These are phyloP conservation scores for Neocloeon triangulifer DNA, from an alignment of 1,140 invertebrate species.

Conservation along the genomic window DNA sequence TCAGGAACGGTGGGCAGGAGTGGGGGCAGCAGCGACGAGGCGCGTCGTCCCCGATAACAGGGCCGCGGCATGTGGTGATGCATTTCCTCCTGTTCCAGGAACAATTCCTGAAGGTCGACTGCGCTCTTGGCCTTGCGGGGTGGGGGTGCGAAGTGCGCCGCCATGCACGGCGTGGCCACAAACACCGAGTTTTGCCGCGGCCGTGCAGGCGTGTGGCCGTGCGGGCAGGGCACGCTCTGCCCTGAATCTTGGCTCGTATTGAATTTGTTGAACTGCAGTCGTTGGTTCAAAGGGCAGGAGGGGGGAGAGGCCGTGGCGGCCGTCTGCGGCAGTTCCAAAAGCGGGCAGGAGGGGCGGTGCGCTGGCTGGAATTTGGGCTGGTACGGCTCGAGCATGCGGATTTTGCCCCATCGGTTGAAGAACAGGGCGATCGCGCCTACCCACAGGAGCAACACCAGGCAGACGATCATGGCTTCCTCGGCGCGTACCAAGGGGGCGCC, in stretches of 20 bases:
- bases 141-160: slow-evolving; percentile 27
- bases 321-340: slow-evolving; percentile 27
- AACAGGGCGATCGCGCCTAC: slow-evolving; percentile 53
- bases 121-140: slow-evolving; percentile 57
- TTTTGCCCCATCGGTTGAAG: slow-evolving; percentile 71
- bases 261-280: slow-evolving; percentile 39
- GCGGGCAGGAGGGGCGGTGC: slow-evolving; percentile 41
- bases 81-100: slow-evolving; percentile 23
- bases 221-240: too few species aligned
- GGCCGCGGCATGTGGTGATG: slow-evolving; percentile 4
- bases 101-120: slow-evolving; percentile 52
- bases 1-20: too few species aligned
- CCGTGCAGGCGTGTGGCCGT: slow-evolving; percentile 14
- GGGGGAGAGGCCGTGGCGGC: too few species aligned
- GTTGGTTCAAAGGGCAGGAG: too few species aligned
- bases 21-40: too few species aligned
- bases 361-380: slow-evolving; percentile 45
- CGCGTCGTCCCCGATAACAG: too few species aligned
- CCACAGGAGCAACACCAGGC: slow-evolving; percentile 50
- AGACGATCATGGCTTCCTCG: slow-evolving; percentile 52
- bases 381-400: slow-evolving; percentile 62
- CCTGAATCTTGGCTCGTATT: slow-evolving; percentile 42
- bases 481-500: slow-evolving; percentile 39
- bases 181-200: slow-evolving; percentile 63
- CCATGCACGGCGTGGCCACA: slow-evolving; percentile 44